Evolutionary conservation across 30 jellyfish, hydroid and myxozoan species (phyloP), one percentile per base, ranked within the genome.

Genomic region (Cassiopea xamachana): DNA sequence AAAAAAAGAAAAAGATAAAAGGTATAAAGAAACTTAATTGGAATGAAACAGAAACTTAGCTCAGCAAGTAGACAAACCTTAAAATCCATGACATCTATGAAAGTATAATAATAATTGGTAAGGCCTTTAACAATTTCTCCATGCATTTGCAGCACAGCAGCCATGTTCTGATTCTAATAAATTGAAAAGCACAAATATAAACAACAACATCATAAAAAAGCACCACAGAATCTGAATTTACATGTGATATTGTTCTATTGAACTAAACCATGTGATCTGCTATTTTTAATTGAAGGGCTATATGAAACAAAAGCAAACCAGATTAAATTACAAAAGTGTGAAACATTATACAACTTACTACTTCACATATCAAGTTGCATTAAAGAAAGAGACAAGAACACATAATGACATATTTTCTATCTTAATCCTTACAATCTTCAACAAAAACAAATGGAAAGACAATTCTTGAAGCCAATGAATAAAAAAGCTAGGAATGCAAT

Each of bases 21-120:
- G 39, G 39, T 27, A 27, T 27, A 27, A 27, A 27, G 39, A 27
- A 27, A 27, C 39, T 27, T 27, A 27, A 27, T 27, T 27, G 39
- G 39, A 27, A 27, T 27, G 39, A 27, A 27, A 27, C 39, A 27
- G 39, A 27, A 27, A 27, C 39, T 27, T 27, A 27, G 39, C 39
- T 27, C 39, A 27, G 39, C 39, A 27, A 27, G 39, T 27, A 27
- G 15, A 64, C 74, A 10, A 45, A 95, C 99, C 98, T 86, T 95
- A 92, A 95, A 95, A 59, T 69, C 95, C 99, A 95, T 87, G 85
- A 95, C 98, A 91, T 95, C 99, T 14, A 95, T 94, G 83, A 95
- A 95, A 1, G 99, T 95, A 93, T 60, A 91, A 77, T 95, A 95
- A 79, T 95, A 95, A 69, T 95, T 95, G 58, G 99, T 85, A n/a